phyloP scores from a whole-genome alignment of 2,113 vertebrate genomes.

The Anseranas semipalmata region DNA sequence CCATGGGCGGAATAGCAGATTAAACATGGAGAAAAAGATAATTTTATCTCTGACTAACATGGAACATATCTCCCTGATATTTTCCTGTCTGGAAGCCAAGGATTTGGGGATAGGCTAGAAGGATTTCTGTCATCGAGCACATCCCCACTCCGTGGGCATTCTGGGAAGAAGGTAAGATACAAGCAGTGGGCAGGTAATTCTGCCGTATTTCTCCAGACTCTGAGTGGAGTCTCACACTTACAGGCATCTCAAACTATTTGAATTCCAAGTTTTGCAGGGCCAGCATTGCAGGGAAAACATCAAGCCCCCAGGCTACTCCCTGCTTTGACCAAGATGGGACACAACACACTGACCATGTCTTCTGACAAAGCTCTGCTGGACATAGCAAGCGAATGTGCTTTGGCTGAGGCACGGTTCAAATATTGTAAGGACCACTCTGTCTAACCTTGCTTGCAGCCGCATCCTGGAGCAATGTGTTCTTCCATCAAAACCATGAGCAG shows the following conservation, averaged over 20 bases:
- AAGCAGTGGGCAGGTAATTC: neutral
- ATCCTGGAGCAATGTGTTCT: neutral
- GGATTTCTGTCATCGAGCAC: neutral
- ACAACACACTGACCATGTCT: neutral
- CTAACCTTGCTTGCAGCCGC: neutral
- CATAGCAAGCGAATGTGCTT: neutral
- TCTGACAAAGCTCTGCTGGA: neutral
- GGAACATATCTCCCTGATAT: neutral
- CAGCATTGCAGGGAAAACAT: neutral
- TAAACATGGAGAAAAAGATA: neutral
- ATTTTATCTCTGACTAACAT: neutral
- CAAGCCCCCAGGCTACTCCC: neutral
- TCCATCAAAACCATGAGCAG: neutral
- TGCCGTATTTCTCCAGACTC: neutral
- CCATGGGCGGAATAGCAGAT: neutral
- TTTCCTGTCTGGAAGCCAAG: neutral
- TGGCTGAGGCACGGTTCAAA: neutral
- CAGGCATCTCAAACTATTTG: neutral
- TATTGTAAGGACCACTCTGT: neutral
- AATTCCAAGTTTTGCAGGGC: neutral
- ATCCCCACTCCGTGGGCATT: neutral
- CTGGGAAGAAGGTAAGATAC: neutral
- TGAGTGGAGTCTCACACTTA: neutral
- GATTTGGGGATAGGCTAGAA: neutral
- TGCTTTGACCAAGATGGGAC: neutral